phyloP scores from a whole-genome alignment of 2,888 invertebrate species.

The Pyrrhia umbra region DNA sequence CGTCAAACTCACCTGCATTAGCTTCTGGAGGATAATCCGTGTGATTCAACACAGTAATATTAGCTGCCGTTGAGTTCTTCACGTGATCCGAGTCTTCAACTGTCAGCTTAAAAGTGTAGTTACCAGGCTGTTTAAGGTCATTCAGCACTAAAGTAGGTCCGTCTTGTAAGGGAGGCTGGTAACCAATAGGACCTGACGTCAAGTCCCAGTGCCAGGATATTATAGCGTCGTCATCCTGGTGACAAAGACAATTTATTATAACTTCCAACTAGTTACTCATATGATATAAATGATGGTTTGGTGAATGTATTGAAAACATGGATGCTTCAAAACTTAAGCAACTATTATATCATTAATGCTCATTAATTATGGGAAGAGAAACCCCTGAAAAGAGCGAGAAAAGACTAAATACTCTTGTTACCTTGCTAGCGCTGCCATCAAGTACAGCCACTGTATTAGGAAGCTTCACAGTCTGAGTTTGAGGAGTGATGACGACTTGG shows the following conservation, averaged over 20 bases:
- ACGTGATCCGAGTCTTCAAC: slow-evolving; percentile 97
- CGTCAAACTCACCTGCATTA: slow-evolving; percentile 93
- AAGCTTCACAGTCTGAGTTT: slow-evolving; percentile 95
- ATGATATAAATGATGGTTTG: no score
- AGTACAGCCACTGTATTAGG: slow-evolving; percentile 97
- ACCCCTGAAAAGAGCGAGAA: no score
- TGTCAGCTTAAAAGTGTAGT: slow-evolving; percentile 97
- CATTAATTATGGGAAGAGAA: no score
- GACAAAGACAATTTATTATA: background rate
- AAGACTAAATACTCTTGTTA: no score
- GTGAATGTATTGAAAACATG: no score
- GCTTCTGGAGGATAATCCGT: slow-evolving; percentile 99
- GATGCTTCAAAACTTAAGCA: no score
- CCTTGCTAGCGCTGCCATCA: slow-evolving; percentile 94
- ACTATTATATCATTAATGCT: no score
- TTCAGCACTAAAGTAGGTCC: slow-evolving; percentile 95
- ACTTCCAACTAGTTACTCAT: background rate
- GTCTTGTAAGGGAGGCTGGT: slow-evolving; percentile 94
- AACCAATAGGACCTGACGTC: slow-evolving; percentile 96
- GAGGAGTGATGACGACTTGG: slow-evolving; percentile 95
- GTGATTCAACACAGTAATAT: slow-evolving; percentile 96
- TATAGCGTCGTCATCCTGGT: slow-evolving; percentile 94
- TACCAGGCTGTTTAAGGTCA: slow-evolving; percentile 96
- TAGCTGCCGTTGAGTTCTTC: slow-evolving; percentile 96
- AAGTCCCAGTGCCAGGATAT: slow-evolving; percentile 98